Conservation (phyloP, 2,888 invertebrate species). For the Drosophila monieri region DNA sequence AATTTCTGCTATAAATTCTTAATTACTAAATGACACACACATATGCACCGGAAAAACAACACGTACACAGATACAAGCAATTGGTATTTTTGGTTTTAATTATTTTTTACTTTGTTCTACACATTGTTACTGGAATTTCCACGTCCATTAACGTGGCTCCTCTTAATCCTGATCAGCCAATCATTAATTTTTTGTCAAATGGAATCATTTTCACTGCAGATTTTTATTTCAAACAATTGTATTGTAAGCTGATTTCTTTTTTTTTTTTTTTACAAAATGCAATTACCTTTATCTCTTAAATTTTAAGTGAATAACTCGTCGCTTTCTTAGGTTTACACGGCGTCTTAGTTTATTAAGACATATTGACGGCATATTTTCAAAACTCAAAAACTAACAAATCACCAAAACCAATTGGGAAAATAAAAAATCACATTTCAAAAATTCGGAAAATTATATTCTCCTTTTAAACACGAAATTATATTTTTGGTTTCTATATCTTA, state of each 20-base stretch:
- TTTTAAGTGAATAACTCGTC: not conserved
- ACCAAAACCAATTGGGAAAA: not conserved
- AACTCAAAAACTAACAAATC: conserved; percentile 5
- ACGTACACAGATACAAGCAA: not conserved
- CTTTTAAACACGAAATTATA: conserved; percentile 14
- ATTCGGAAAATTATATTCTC: conserved; percentile 41
- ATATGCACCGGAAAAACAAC: conserved; percentile 3
- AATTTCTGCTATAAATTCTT: conserved; percentile 20
- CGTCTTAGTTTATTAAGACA: not conserved
- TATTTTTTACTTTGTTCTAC: conserved; percentile 21
- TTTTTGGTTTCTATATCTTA: not conserved
- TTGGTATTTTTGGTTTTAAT: not conserved
- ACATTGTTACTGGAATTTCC: conserved; percentile 16
- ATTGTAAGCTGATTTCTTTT: conserved; percentile 16
- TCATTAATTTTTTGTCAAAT: conserved; percentile 1
- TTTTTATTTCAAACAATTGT: conserved; percentile 14
- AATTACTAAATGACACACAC: conserved; percentile 17
- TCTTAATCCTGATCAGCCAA: conserved; percentile 5
- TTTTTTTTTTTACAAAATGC: conserved; percentile 5
- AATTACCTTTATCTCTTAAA: not conserved
- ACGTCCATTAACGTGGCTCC: conserved; percentile 7
- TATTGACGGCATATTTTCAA: not conserved
- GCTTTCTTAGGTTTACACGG: conserved; percentile 2
- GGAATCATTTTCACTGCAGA: not conserved
- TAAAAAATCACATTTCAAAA: conserved; percentile 24